These are phyloP conservation scores for Corydoras maculifer DNA, from an alignment of 2,113 vertebrate species.

Conservation along the genomic window DNA sequence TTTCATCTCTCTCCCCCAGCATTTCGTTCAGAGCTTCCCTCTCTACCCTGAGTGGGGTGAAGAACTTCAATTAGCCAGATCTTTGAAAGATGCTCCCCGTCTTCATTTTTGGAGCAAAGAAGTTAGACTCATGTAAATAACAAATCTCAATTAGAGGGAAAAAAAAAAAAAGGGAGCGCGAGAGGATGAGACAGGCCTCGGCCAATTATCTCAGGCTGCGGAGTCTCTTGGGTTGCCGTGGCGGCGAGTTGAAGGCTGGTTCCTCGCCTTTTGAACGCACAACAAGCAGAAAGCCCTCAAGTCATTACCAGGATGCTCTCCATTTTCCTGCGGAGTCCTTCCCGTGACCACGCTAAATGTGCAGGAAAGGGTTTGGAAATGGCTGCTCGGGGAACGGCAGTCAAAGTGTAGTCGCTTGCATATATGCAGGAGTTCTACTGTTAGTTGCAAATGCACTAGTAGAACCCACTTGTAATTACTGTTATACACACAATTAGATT, in stretches of 20 bases:
- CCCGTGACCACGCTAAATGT: conserved; percentile 28
- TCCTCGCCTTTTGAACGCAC: conserved; percentile 43
- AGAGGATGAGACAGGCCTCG: conserved; percentile 36
- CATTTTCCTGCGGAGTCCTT: conserved; percentile 26
- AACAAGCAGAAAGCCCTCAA: conserved; percentile 42
- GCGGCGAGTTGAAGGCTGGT: conserved; percentile 38
- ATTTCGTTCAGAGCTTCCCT: conserved; percentile 39
- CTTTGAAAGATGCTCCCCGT: conserved; percentile 45
- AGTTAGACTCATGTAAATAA: conserved; percentile 47
- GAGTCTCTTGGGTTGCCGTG: conserved; percentile 48
- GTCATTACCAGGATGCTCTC: conserved; percentile 40
- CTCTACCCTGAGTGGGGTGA: conserved; percentile 27
- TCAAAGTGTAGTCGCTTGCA: too few species aligned
- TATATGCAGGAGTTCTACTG: too few species aligned
- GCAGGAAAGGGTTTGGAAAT: conserved; percentile 29
- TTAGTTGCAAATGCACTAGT: too few species aligned
- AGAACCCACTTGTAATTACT: too few species aligned
- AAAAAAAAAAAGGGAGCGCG: neutral
- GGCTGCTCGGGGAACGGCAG: conserved; percentile 9
- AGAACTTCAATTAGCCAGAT: conserved; percentile 46
- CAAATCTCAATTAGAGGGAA: conserved; percentile 46
- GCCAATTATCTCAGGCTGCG: conserved; percentile 47
- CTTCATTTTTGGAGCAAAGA: conserved; percentile 37
- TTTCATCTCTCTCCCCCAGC: conserved; percentile 16
- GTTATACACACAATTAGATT: too few species aligned